Base-by-base conservation (phyloP, 1,140 invertebrate genomes). In the Aphis craccivora region DNA sequence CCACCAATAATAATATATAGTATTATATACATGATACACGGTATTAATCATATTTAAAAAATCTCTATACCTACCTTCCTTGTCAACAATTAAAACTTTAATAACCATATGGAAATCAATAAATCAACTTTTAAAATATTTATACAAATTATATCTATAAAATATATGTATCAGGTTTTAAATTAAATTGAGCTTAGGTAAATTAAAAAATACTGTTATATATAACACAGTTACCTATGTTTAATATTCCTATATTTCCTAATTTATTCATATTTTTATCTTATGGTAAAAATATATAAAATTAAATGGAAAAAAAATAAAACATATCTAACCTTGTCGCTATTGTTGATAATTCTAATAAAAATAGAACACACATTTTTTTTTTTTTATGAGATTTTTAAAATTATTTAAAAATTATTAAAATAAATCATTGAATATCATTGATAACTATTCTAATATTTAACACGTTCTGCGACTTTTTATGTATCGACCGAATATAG, bases 381-480 rank as follows among this genome's bases (percentile, higher is more conserved):
- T 55, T 60, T 55, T 55, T 67, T 67, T n/a, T 4, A 0, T 5
- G 60, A 67, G 25, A 60, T 60, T 60, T 60, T 60, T 60, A 60
- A 60, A 67, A 67, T 67, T 30, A 67, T 67, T 67, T 30, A 67
- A 67, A 67, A 30, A 67, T 67, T 67, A 67, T n/a, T 67, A n/a
- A 0, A n/a, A 18, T 14, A 18, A 67, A n/a, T 14, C 60, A n/a
- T 67, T 67, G 4, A 67, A 67, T 67, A n/a, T 67, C 18, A 67
- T 67, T 67, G 60, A 67, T 76, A 76, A n/a, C 60, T 76, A 76
- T 76, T 76, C 60, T 76, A 76, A 76, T 76, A 76, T 76, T 76
- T 76, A 76, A n/a, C 60, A 76, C 60, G 30, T 76, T 76, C n/a
- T 76, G 18, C 6, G n/a, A n/a, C 14, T 76, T 76, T n/a, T 76